Conservation (phyloP, 2,888 invertebrate species). For the Pyrgus malvae region DNA sequence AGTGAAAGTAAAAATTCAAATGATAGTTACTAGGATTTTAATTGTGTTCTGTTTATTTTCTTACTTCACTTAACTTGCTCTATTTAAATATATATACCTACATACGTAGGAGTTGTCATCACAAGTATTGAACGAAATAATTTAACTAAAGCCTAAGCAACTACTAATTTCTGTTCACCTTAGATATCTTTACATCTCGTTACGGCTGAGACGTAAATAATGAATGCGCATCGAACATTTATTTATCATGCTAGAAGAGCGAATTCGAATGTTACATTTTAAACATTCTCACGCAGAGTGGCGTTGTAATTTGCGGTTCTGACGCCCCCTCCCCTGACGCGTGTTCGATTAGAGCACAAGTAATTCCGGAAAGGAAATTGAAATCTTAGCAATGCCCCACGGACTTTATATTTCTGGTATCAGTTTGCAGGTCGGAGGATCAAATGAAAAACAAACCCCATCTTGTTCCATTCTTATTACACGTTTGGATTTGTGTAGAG, state of each 20-base stretch:
- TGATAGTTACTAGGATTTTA: too few relatives aligned
- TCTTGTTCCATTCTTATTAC: constrained; percentile 1
- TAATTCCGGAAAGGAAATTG: constrained; percentile 82
- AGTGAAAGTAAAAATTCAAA: too few relatives aligned
- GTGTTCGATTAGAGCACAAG: constrained; percentile 80
- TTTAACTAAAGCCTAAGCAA: too few relatives aligned
- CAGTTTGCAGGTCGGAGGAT: constrained; percentile 51
- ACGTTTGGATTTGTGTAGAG: constrained; percentile 47
- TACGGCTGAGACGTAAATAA: constrained; percentile 41
- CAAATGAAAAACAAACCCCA: constrained; percentile 67
- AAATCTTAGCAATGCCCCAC: constrained; percentile 80
- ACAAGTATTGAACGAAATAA: too few relatives aligned
- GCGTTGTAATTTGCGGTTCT: constrained; percentile 75
- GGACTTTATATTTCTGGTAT: constrained; percentile 67
- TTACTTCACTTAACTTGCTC: too few relatives aligned
- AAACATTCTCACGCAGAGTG: constrained; percentile 73
- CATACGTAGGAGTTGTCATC: too few relatives aligned
- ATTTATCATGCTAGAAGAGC: constrained; percentile 49
- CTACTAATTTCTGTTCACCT: too few relatives aligned
- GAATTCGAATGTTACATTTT: constrained; percentile 72
- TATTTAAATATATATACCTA: too few relatives aligned
- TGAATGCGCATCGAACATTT: constrained; percentile 59
- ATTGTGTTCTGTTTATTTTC: too few relatives aligned
- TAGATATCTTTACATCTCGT: not conserved
- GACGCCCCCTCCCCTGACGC: constrained; percentile 70